Conservation (phyloP, 2,888 invertebrate genomes). For the Lasioglossum vierecki region DNA sequence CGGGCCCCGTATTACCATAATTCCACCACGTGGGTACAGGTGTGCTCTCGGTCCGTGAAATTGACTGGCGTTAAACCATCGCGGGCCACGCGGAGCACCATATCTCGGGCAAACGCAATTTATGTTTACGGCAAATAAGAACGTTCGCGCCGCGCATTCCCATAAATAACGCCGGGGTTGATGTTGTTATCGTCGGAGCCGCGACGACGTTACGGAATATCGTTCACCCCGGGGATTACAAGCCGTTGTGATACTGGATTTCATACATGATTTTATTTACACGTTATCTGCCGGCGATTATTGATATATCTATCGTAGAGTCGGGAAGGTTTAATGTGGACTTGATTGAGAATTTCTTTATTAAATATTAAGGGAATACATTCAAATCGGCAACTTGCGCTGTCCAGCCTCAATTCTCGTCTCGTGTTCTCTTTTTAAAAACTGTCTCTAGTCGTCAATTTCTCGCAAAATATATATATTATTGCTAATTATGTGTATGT, state of each 20-base stretch:
- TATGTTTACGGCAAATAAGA: conserved; percentile 21
- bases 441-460: too few species aligned
- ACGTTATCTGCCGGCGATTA: not conserved
- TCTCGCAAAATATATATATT: too few species aligned
- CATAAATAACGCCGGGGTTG: conserved; percentile 20
- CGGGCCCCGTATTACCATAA: conserved; percentile 44
- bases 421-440: too few species aligned
- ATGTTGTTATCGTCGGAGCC: conserved; percentile 3
- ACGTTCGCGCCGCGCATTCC: not conserved
- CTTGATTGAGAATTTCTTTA: too few species aligned
- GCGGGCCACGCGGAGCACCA: not conserved
- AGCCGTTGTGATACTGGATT: not conserved
- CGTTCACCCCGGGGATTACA: not conserved
- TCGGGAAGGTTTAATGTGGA: too few species aligned
- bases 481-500: too few species aligned
- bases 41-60: conserved; percentile 28
- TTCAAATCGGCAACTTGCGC: too few species aligned
- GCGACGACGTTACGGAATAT: not conserved
- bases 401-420: too few species aligned
- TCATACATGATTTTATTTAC: not conserved
- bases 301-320: too few species aligned
- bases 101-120: conserved; percentile 31
- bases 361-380: too few species aligned
- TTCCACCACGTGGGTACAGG: conserved; percentile 33
- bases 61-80: conserved; percentile 27